Evolutionary conservation across 1,140 invertebrate species (phyloP).

Genomic region (Lerema accius): DNA sequence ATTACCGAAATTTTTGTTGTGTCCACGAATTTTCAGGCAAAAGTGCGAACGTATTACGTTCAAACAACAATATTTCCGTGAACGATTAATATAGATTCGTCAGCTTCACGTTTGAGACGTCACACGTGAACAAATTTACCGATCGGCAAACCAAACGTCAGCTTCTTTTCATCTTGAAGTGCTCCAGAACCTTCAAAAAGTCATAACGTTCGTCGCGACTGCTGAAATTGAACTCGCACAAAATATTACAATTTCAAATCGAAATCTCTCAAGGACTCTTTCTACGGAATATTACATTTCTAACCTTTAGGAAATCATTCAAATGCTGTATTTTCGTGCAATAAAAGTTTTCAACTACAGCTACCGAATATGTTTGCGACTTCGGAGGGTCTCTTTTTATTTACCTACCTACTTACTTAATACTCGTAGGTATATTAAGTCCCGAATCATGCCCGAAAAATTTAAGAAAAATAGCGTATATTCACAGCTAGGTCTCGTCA

Average conservation of each 20-base stretch:
- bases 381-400: conserved; percentile 1
- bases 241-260: conserved; percentile 19
- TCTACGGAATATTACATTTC: conserved; percentile 7
- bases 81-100: neutral
- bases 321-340: conserved; percentile 11
- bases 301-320: conserved; percentile 10
- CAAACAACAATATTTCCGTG: neutral
- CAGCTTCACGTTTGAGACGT: neutral
- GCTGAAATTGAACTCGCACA: conserved; percentile 22
- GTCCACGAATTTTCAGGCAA: neutral
- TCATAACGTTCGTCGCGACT: conserved; percentile 18
- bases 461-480: neutral
- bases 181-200: conserved; percentile 7
- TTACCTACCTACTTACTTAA: neutral
- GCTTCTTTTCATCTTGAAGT: neutral
- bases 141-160: neutral
- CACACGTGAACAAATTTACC: neutral
- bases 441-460: too few species aligned
- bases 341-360: conserved; percentile 7
- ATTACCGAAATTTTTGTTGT: too few species aligned
- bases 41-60: neutral
- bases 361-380: neutral
- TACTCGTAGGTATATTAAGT: too few species aligned
- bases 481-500: neutral
- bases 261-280: conserved; percentile 6